A percentile compares a stretch with the other conserved stretches of the same genome.
These are phyloP conservation scores for Vanacampus margaritifer DNA, from an alignment of 2,113 vertebrate genomes.

Conservation along the genomic window DNA sequence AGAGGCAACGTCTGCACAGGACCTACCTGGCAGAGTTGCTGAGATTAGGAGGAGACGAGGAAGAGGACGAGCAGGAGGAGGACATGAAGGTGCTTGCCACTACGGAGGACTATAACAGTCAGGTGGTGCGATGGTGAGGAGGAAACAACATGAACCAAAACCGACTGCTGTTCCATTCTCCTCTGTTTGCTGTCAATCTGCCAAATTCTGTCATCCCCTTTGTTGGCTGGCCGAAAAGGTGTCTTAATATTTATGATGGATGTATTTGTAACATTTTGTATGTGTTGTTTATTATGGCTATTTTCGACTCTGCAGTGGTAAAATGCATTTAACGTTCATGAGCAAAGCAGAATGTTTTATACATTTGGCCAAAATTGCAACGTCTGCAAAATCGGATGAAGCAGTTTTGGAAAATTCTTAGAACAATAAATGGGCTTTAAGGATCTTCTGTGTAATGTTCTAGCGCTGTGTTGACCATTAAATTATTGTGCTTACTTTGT, in stretches of 20 bases:
- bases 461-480: conserved; percentile 54
- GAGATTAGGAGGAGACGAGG: conserved; percentile 44
- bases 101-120: conserved; percentile 74
- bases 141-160: conserved; percentile 1
- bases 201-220: conserved; percentile 41
- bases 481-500: conserved; percentile 54
- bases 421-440: conserved; percentile 20
- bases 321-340: conserved; percentile 39
- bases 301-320: conserved; percentile 40
- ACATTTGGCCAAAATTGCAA: conserved; percentile 7
- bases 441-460: conserved; percentile 45
- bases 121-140: conserved; percentile 73
- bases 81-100: conserved; percentile 49
- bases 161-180: conserved; percentile 23
- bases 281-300: conserved; percentile 43
- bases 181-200: conserved; percentile 41
- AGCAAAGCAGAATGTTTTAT: conserved; percentile 39
- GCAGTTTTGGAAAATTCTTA: not conserved
- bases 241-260: conserved; percentile 69
- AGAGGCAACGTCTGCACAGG: conserved; percentile 54
- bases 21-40: conserved; percentile 50
- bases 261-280: conserved; percentile 62
- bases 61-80: conserved; percentile 27
- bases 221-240: conserved; percentile 45
- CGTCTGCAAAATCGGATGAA: not conserved